These are phyloP conservation scores for Sarcophaga carnaria DNA, from an alignment of 2,888 invertebrate genomes.

Conservation along the genomic window DNA sequence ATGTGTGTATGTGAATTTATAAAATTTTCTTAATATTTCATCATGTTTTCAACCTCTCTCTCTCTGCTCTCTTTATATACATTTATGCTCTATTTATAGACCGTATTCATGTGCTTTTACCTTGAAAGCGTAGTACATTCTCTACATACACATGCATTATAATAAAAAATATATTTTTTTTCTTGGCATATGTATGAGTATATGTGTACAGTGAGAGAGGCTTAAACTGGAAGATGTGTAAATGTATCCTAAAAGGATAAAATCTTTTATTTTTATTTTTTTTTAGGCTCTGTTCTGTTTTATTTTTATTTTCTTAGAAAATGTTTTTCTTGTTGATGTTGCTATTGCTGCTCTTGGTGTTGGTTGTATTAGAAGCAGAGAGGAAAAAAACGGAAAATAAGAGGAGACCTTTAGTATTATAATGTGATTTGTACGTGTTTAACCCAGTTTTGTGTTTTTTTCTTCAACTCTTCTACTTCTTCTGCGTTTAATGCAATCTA, in stretches of 20 bases:
- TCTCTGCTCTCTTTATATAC: too few species aligned
- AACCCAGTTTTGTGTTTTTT: conserved; percentile 69
- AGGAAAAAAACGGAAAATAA: background rate
- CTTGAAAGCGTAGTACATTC: conserved; percentile 37
- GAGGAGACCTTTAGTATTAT: conserved; percentile 60
- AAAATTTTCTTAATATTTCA: too few species aligned
- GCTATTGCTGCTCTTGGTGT: conserved; percentile 22
- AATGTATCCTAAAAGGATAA: conserved; percentile 47
- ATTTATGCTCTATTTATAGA: background rate
- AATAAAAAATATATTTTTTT: background rate
- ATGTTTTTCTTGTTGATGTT: background rate
- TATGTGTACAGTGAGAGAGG: background rate
- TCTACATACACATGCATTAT: background rate
- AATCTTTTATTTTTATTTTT: conserved; percentile 1
- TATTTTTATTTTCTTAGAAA: background rate
- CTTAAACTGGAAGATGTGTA: background rate
- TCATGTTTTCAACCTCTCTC: background rate
- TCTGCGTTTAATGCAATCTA: background rate
- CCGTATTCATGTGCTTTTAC: background rate
- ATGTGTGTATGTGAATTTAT: background rate
- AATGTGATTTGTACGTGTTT: conserved; percentile 82
- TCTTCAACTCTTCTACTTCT: background rate
- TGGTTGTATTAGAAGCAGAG: conserved; percentile 59
- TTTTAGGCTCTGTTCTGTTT: conserved; percentile 29
- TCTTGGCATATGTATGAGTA: conserved; percentile 5